phyloP scores from a whole-genome alignment of 2,113 vertebrate genomes.

The Raja brachyura region DNA sequence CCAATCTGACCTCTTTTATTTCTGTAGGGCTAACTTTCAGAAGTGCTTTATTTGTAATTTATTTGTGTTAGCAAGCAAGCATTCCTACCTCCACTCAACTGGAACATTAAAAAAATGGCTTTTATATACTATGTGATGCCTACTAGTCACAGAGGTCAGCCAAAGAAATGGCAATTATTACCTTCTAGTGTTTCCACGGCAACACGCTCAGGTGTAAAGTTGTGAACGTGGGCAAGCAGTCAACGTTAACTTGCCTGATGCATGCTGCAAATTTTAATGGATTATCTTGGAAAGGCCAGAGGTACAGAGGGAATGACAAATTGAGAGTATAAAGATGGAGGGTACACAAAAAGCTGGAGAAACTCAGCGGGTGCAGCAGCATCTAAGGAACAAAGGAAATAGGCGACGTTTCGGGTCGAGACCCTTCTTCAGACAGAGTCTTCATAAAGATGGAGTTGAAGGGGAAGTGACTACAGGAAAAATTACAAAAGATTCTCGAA shows the following conservation, averaged over 20 bases:
- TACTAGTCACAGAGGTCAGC: not conserved
- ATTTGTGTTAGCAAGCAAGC: not conserved
- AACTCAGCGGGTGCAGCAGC: too few relatives aligned
- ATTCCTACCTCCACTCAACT: not conserved
- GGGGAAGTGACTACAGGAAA: too few relatives aligned
- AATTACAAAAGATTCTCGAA: too few relatives aligned
- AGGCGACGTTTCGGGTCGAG: too few relatives aligned
- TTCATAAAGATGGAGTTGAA: too few relatives aligned
- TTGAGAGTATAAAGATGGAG: too few relatives aligned
- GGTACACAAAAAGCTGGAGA: too few relatives aligned
- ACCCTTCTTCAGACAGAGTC: too few relatives aligned
- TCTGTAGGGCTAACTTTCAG: not conserved
- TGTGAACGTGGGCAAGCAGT: slow-evolving; percentile 4
- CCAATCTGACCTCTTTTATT: too few relatives aligned
- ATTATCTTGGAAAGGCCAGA: not conserved
- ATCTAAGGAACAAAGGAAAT: too few relatives aligned
- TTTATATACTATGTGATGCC: not conserved
- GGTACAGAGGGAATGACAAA: too few relatives aligned
- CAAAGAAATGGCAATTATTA: not conserved
- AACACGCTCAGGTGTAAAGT: not conserved
- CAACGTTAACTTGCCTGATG: not conserved
- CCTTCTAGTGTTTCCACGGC: not conserved
- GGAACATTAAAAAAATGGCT: not conserved
- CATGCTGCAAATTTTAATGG: not conserved
- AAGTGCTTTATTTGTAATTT: not conserved